Evolutionary conservation across 2,113 vertebrate genomes (phyloP), one percentile per base, ranked within the genome.

Genomic region (Sapayoa aenigma): DNA sequence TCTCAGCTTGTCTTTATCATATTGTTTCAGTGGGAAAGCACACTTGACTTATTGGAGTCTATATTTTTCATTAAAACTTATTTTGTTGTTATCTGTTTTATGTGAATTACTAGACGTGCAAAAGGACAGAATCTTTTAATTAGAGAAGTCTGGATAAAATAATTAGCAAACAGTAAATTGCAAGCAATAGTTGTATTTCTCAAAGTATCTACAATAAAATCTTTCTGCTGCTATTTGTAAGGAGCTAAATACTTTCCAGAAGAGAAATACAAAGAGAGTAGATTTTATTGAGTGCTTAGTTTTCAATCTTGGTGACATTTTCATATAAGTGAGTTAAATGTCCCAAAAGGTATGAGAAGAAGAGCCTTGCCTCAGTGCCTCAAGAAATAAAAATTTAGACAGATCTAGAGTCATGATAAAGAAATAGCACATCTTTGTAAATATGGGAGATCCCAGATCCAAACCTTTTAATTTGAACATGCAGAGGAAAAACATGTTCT

Each of bases 121-220:
- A 96, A 87, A 94, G 63, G 82, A 77, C n/a, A 86, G 37, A 74
- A 90, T 63, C 35, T 90, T 92, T 92, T 92, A 90, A 93, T 94
- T 90, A 96, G 90, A 80, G 20, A 50, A 86, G 30, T 77, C 79
- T 23, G 30, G 37, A 84, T 72, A 89, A 94, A 94, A 90, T 89
- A 94, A 92, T 96, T 95, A 97, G 84, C 83, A 92, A 94, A 81
- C 25, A 83, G 52, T 87, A 89, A 78, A 94, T 72, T 89, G 44
- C 44, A 95, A 78, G 49, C 47, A 90, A 88, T 93, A 92, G 89
- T 52, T 37, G 0, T 86, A 93, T 93, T 94, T 89, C 65, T 89
- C 27, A 41, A 71, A 94, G 39, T 78, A 71, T 78, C 73, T 78
- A 60, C 73, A 90, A 78, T 81, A 90, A 89, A 95, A 82, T 67